Base-by-base conservation (phyloP, 2,113 vertebrate species). In the human (Homo sapiens) region DNA sequence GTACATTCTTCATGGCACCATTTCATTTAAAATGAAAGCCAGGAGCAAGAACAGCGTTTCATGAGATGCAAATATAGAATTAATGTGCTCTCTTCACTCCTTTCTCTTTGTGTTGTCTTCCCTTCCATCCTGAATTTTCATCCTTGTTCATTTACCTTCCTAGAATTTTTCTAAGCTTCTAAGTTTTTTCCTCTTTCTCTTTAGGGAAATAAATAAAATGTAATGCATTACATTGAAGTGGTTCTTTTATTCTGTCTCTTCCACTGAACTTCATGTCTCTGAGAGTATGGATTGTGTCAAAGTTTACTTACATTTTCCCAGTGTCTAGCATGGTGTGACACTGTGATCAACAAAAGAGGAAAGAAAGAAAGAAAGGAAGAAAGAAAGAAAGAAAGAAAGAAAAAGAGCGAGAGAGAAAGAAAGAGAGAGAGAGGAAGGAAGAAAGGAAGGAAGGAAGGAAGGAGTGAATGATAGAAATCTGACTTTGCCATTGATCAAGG, bases 21-120 rank as follows among this genome's bases (percentile, higher is more conserved):
- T 96, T 93, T 96, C 85, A 92, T 96, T 94, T 38, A 57, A 96
- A 89, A 93, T 27, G 66, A 79, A 89, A 96, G 96, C 38, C 13
- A 97, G 81, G 68, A 6, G n/a, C 76, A 72, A 85, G 95, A 12
- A 0, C 72, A 25, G 76, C 43, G 20, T 94, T 27, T 89, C 22
- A 52, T 10, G 79, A 90, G 57, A 43, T 0, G 38, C 13, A 93
- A 66, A 57, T 27, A 59, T 5, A 40, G 79, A 10, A 93, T 10
- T 93, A 82, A 94, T 75, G 82, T 95, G 75, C 32, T 12, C 66
- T 35, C 7, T 0, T n/a, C 43, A 0, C 5, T 2, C 3, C n/a
- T 11, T 14, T 22, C 27, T 6, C 35, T 59, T 68, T 52, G 27
- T 32, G 27, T 2, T 13, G 32, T 2, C 1, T 5, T 43, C 6